Conservation (phyloP, 2,113 vertebrate species). For the Zosterops borbonicus region DNA sequence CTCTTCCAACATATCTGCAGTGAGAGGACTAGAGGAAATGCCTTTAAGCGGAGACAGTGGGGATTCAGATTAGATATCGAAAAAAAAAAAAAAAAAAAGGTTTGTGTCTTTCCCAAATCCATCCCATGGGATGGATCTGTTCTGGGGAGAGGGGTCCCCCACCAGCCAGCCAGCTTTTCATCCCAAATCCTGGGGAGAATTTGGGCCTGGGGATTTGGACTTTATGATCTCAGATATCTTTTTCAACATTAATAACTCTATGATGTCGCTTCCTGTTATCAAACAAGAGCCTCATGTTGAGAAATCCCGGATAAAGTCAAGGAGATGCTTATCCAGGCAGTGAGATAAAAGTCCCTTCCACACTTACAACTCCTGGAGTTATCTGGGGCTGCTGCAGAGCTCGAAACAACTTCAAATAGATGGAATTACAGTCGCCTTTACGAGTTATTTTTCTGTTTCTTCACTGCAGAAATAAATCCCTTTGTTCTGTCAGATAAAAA, state of each 20-base stretch:
- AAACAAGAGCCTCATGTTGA: neutral
- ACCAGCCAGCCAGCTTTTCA: neutral
- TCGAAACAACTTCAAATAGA: slow-evolving; percentile 22
- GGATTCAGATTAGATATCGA: neutral
- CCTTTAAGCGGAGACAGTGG: neutral
- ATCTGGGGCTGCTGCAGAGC: slow-evolving; percentile 1
- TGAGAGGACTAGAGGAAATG: neutral
- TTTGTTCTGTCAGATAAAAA: slow-evolving; percentile 52
- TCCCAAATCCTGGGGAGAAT: neutral
- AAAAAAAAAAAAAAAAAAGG: rapidly evolving
- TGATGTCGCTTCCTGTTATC: neutral
- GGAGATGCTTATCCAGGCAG: slow-evolving; percentile 16
- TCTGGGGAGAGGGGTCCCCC: neutral
- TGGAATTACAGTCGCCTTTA: neutral
- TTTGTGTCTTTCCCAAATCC: neutral
- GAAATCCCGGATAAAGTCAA: neutral
- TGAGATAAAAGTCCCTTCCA: neutral
- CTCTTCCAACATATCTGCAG: neutral
- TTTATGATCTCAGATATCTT: neutral
- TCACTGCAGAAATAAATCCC: slow-evolving; percentile 31
- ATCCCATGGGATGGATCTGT: neutral
- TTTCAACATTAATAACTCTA: neutral
- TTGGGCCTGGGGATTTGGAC: neutral
- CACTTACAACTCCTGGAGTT: neutral
- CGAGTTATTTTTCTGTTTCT: slow-evolving; percentile 9